These are phyloP conservation scores for Lithobates sylvaticus DNA, from an alignment of 2,797 vertebrate species.

Conservation along the genomic window DNA sequence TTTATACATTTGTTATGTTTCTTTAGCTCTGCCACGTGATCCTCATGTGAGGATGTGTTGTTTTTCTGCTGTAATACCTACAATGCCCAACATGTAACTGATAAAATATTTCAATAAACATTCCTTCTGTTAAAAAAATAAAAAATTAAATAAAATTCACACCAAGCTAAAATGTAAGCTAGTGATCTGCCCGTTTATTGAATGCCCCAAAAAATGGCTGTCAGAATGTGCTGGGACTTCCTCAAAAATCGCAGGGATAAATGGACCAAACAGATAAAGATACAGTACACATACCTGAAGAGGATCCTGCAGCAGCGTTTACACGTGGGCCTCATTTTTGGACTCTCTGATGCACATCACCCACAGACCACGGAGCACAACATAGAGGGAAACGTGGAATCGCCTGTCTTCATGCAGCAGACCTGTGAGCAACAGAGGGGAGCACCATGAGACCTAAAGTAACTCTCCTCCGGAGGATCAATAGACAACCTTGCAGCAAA, in stretches of 20 bases:
- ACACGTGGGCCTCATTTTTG: conserved; percentile 32
- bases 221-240: neutral
- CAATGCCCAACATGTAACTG: too few relatives aligned
- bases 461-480: neutral
- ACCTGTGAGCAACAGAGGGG: neutral
- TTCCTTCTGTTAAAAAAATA: too few relatives aligned
- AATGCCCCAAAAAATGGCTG: too few relatives aligned
- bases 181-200: too few relatives aligned
- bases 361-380: neutral
- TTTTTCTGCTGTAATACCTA: too few relatives aligned
- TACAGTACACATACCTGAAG: neutral
- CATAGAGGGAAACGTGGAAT: neutral
- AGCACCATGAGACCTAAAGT: neutral
- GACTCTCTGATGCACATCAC: neutral
- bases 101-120: too few relatives aligned
- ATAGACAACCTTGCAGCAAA: too few relatives aligned
- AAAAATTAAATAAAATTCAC: too few relatives aligned
- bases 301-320: conserved; percentile 7
- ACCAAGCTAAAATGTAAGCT: too few relatives aligned
- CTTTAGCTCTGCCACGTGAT: too few relatives aligned
- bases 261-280: neutral
- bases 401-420: neutral
- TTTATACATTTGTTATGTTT: too few relatives aligned
- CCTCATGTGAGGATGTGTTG: too few relatives aligned
- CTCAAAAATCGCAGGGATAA: neutral